Base-by-base conservation (phyloP, 2,888 invertebrate species). In the Actias luna region DNA sequence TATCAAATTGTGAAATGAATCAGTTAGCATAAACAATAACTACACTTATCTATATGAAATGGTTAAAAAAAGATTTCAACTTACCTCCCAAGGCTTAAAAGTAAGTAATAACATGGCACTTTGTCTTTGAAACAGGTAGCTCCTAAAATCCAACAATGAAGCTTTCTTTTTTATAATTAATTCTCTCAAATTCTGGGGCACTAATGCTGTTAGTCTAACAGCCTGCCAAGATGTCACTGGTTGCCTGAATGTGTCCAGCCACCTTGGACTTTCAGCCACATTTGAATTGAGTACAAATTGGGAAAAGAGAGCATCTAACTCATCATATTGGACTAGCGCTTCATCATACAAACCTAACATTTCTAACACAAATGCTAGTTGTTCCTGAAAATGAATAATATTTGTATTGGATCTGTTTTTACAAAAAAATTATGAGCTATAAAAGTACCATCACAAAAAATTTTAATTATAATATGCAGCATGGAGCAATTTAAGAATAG, bases 261-360 rank as follows among this genome's bases (percentile, higher is more conserved):
- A 99, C 64, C 94, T 94, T 63, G 97, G 97, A 78, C 96, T 95
- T 77, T 97, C 98, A 66, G 97, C 96, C 69, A 97, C 94, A 78
- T 97, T 96, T n/a, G 98, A 97, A 90, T 98, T 98, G 71, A 98
- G 95, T 63, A 99, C 96, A 90, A 98, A 99, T 92, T 99, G 99
- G 1, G 98, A 98, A 86, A 99, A 98, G 72, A 99, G 94, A 60
- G 98, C 99, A 92, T 99, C 99, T 78, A 99, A 93, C 89, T 99
- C 99, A 84, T 99, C 99, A 84, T 99, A 99, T 81, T 99, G 99
- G 63, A 99, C 97, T 71, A 99, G 92, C 16, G 99, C 98, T 90
- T 99, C 99, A 71, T 98, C 98, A 79, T 97, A 96, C 69, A 99
- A 93, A 64, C 98, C 98, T 70, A 99, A 91, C 96, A 98, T 98